phyloP scores from a whole-genome alignment of 1,140 invertebrate genomes.

The Leptopilina clavipes region DNA sequence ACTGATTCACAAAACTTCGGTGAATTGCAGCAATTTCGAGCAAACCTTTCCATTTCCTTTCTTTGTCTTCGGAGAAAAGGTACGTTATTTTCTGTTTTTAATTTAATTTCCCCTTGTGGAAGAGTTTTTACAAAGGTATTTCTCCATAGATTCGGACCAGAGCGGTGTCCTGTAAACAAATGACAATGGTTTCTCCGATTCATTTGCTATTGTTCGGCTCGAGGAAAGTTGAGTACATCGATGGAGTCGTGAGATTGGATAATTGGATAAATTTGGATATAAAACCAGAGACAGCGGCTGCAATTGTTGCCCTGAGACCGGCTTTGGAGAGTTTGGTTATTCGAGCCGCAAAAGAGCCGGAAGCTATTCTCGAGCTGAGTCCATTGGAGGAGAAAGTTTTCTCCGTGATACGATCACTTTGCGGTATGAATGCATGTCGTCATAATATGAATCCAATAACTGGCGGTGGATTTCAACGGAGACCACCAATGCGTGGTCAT shows the following conservation, averaged over 20 bases:
- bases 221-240: constrained; percentile 86
- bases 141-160: constrained; percentile 87
- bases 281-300: constrained; percentile 84
- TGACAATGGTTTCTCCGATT: constrained; percentile 96
- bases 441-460: constrained; percentile 78
- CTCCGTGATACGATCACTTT: constrained; percentile 80
- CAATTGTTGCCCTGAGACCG: constrained; percentile 89
- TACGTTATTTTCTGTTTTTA: constrained; percentile 57
- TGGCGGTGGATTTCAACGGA: constrained; percentile 65
- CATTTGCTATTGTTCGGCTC: constrained; percentile 94
- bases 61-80: constrained; percentile 98
- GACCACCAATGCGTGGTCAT: constrained; percentile 68
- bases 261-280: constrained; percentile 96
- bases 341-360: constrained; percentile 81
- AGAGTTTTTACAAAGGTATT: constrained; percentile 37
- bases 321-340: constrained; percentile 91
- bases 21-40: constrained; percentile 92
- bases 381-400: constrained; percentile 78
- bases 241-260: constrained; percentile 85
- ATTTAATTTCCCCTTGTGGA: too few species aligned
- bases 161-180: constrained; percentile 96
- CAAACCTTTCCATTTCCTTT: constrained; percentile 94
- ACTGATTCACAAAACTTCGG: constrained; percentile 96
- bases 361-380: constrained; percentile 78
- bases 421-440: constrained; percentile 83